These are phyloP conservation scores for Aphaenogaster floridana DNA, from an alignment of 1,140 invertebrate species.

Conservation along the genomic window DNA sequence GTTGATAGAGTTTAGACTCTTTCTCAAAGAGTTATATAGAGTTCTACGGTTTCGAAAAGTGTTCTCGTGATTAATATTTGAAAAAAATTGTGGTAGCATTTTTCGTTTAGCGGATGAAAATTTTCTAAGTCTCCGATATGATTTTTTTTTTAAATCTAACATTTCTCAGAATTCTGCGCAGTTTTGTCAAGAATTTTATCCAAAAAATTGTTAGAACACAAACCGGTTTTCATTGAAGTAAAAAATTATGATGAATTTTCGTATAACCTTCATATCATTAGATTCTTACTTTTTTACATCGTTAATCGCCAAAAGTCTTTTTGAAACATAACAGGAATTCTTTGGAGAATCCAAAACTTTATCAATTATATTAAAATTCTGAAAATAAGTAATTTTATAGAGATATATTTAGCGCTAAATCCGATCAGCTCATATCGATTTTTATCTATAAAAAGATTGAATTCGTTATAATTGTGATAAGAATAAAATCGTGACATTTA, in stretches of 20 bases:
- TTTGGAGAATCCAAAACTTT: neutral
- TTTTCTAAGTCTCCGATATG: neutral
- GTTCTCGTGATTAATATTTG: neutral
- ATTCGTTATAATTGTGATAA: conserved; percentile 3
- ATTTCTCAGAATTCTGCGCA: neutral
- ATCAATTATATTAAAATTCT: neutral
- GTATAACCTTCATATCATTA: neutral
- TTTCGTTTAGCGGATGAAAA: neutral
- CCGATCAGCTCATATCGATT: neutral
- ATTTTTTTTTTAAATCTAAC: neutral
- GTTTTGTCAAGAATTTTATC: neutral
- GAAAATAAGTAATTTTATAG: neutral
- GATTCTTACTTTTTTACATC: neutral
- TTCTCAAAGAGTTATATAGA: neutral
- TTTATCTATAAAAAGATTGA: neutral
- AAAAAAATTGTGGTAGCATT: neutral
- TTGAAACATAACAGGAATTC: neutral
- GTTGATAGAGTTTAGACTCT: neutral
- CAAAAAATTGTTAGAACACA: neutral
- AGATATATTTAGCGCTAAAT: neutral
- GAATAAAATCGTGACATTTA: conserved; percentile 18
- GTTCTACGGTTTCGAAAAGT: neutral
- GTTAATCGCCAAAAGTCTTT: neutral
- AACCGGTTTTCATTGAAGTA: neutral
- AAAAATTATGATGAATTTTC: neutral